Percentiles rank a stretch among this genome's conserved stretches.
These are phyloP conservation scores for Tachina fera DNA, from an alignment of 2,888 invertebrate species.

Conservation along the genomic window DNA sequence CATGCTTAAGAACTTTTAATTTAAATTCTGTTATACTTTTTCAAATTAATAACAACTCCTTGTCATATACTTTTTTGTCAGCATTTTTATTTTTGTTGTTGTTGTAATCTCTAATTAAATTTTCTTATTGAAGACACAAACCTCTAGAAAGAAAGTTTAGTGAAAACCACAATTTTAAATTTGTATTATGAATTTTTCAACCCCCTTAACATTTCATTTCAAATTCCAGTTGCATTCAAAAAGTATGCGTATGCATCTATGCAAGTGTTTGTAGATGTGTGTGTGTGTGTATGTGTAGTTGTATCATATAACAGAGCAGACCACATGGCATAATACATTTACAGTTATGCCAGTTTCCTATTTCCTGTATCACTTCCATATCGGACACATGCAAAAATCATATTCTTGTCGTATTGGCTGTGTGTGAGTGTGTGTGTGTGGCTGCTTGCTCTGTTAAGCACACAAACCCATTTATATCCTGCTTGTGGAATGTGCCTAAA, in stretches of 20 bases:
- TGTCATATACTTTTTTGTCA: slow-evolving; percentile 3
- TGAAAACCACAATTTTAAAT: slow-evolving; percentile 32
- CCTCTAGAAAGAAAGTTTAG: slow-evolving; percentile 50
- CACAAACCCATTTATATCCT: not conserved
- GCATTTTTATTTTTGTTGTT: not conserved
- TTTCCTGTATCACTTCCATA: slow-evolving; percentile 65
- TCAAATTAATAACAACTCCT: slow-evolving; percentile 15
- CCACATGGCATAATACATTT: slow-evolving; percentile 65
- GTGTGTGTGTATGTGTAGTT: not conserved
- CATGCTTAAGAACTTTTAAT: slow-evolving; percentile 28
- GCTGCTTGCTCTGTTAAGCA: slow-evolving; percentile 8
- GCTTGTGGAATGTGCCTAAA: slow-evolving; percentile 36
- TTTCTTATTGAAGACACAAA: slow-evolving; percentile 65
- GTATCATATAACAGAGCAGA: slow-evolving; percentile 56
- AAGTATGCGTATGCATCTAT: not conserved
- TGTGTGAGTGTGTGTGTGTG: not conserved
- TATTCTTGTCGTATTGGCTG: not conserved
- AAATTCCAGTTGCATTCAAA: not conserved
- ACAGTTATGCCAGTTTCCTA: slow-evolving; percentile 65
- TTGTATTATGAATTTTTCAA: slow-evolving; percentile 29
- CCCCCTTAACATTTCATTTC: not conserved
- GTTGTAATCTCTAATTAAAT: slow-evolving; percentile 62
- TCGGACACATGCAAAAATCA: not conserved
- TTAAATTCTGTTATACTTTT: slow-evolving; percentile 43
- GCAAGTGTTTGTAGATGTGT: not conserved